Evolutionary conservation across 2,113 vertebrate species (phyloP).

Genomic region (Fulmarus glacialis): DNA sequence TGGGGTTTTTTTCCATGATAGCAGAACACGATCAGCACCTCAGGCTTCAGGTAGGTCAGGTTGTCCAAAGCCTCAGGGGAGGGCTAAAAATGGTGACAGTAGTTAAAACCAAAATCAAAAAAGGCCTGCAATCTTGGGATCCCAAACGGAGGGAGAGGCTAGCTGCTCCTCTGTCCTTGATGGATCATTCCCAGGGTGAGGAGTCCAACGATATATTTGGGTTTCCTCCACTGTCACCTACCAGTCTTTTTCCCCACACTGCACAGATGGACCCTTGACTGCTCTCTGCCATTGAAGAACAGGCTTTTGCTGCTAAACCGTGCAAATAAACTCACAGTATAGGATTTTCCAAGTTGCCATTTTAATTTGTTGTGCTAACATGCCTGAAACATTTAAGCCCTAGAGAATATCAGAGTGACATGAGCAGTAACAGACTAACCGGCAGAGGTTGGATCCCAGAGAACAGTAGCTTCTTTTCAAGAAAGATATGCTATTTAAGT

Average conservation of each 20-base stretch:
- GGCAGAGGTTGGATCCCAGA: neutral
- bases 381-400: neutral
- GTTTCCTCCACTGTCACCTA: neutral
- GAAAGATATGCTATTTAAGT: neutral
- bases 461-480: neutral
- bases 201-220: neutral
- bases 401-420: neutral
- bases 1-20: too few relatives aligned
- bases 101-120: neutral
- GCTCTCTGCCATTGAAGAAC: neutral
- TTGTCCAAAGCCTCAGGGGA: neutral
- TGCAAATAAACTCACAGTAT: neutral
- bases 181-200: neutral
- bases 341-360: neutral
- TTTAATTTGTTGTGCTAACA: neutral
- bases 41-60: neutral
- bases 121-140: neutral
- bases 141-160: neutral
- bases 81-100: neutral
- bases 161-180: neutral
- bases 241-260: neutral
- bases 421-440: neutral
- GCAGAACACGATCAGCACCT: neutral
- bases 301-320: neutral
- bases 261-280: accelerated